A percentile compares a stretch with the other conserved stretches of the same genome.
Evolutionary conservation across 2,113 vertebrate species (phyloP).

Genomic region (Phrynosoma blainvillii): DNA sequence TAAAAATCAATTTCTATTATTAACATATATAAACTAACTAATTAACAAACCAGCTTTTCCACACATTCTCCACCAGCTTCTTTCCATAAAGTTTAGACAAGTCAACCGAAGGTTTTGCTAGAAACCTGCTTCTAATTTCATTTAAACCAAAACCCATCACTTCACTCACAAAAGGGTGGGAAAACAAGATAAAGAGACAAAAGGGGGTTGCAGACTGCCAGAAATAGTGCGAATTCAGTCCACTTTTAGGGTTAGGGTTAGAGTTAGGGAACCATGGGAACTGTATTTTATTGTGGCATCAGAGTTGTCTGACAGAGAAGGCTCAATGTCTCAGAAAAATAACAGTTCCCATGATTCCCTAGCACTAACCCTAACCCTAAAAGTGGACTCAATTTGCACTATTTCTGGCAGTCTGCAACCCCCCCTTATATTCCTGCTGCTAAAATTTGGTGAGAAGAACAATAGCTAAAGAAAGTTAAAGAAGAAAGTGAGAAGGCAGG

Average conservation of each 20-base stretch:
- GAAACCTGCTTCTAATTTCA: neutral
- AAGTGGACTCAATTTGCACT: no score
- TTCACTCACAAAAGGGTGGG: neutral
- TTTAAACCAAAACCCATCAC: neutral
- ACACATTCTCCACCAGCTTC: neutral
- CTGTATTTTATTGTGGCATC: no score
- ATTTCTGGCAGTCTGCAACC: no score
- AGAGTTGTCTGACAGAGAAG: no score
- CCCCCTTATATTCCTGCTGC: neutral
- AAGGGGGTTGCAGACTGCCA: no score
- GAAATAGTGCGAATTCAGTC: no score
- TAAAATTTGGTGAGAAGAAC: neutral
- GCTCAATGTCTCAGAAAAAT: no score
- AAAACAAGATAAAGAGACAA: neutral
- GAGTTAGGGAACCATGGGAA: no score
- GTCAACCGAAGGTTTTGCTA: neutral
- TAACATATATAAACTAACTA: neutral
- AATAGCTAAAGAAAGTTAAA: neutral
- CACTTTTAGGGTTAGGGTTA: no score
- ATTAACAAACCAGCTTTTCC: neutral
- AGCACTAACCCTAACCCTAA: no score
- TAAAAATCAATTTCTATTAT: neutral
- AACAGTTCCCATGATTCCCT: no score
- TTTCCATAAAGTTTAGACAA: neutral
- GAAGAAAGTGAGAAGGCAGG: no score